Base-by-base conservation (phyloP, 2,797 vertebrate genomes). In the Galago senegalensis region DNA sequence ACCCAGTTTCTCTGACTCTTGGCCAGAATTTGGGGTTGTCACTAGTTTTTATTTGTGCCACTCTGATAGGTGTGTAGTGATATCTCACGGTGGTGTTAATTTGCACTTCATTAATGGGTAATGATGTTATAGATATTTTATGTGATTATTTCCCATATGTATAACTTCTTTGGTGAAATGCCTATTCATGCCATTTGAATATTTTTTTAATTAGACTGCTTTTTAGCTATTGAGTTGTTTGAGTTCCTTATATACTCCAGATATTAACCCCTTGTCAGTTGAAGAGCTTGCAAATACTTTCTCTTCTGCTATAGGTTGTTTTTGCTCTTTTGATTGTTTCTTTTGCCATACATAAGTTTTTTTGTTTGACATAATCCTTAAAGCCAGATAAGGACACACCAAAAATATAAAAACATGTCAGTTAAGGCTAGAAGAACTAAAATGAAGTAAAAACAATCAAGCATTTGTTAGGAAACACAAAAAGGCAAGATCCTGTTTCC, bases 1-100 rank as follows among this genome's bases (percentile, higher is more conserved):
- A 79, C 21, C 14, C 37, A 72, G 14, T 77, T 90, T 92, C 60
- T 83, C 76, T 84, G 40, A 20, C 72, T 46, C 34, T 29, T 82
- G 60, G 40, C 16, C 27, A 83, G 43, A n/a, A 34, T 83, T 87
- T 87, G 46, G 16, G 72, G 7, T 29, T 73, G 27, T 75, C 23
- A 69, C 37, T 75, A 25, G 21, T 73, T 91, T 91, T 93, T 40
- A 60, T 72, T 93, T 90, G 76, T 86, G 43, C 43, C 34, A 79
- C 79, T 46, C n/a, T 73, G 34, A 43, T 79, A 73, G 34, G 14
- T 76, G 12, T 91, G 2, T 58, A 40, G 34, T 87, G 43, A 56
- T n/a, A 43, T 77, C 31, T 53, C 21, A 53, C 14, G 91, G 40
- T 87, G 56, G 18, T 73, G 82, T 93, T 61, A 93, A 61, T 53